phyloP scores from a whole-genome alignment of 2,797 vertebrate species.

The Danio kyathit region DNA sequence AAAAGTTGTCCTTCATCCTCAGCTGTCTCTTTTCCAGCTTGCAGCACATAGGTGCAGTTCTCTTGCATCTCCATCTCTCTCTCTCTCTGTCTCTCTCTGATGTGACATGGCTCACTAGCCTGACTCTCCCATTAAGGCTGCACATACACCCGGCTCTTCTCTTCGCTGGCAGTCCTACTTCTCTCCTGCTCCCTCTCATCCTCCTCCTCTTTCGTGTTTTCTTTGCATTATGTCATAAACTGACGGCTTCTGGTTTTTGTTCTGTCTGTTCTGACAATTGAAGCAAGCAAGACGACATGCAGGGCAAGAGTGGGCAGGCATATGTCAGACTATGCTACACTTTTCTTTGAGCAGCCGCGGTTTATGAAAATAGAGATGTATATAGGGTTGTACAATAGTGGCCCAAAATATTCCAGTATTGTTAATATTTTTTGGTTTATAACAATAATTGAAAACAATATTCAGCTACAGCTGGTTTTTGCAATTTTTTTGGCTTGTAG shows the following conservation, averaged over 20 bases:
- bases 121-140: constrained; percentile 54
- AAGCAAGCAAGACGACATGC: constrained; percentile 53
- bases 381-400: no score
- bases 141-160: constrained; percentile 31
- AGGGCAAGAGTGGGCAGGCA: constrained; percentile 48
- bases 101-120: constrained; percentile 56
- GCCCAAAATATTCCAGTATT: no score
- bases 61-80: constrained; percentile 16
- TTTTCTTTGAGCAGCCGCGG: neutral
- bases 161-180: constrained; percentile 23
- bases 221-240: constrained; percentile 62
- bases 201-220: constrained; percentile 48
- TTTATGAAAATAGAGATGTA: constrained; percentile 33
- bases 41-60: constrained; percentile 26
- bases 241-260: constrained; percentile 57
- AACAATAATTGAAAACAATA: no score
- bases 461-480: no score
- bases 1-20: constrained; percentile 37
- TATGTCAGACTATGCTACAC: constrained; percentile 20
- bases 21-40: constrained; percentile 45
- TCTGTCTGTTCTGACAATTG: constrained; percentile 60
- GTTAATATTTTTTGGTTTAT: no score
- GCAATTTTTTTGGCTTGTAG: no score
- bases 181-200: constrained; percentile 41
- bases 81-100: constrained; percentile 30